A percentile compares a stretch with the other conserved stretches of the same genome.
phyloP scores from a whole-genome alignment of 2,113 vertebrate species.

The Chiloscyllium plagiosum region DNA sequence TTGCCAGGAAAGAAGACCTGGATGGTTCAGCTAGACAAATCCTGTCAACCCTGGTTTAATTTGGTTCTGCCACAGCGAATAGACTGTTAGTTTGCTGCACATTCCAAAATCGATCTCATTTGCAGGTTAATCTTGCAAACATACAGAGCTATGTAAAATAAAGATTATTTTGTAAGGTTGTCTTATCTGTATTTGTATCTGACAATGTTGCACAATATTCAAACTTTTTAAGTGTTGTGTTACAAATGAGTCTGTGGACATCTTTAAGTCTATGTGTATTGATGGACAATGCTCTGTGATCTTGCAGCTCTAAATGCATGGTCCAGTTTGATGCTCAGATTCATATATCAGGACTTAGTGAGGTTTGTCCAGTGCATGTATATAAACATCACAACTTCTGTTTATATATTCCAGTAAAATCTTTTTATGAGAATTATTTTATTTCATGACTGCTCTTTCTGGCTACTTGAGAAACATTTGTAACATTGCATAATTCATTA shows the following conservation, averaged over 20 bases:
- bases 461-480: background rate
- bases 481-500: background rate
- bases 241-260: background rate
- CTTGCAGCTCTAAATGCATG: background rate
- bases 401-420: constrained; percentile 33
- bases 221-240: background rate
- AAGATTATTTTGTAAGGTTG: background rate
- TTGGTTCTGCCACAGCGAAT: background rate
- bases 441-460: background rate
- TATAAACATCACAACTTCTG: background rate
- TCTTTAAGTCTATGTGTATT: background rate
- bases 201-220: constrained; percentile 17
- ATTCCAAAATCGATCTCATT: background rate
- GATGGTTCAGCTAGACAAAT: background rate
- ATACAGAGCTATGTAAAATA: constrained; percentile 10
- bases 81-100: no score
- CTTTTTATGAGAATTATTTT: background rate
- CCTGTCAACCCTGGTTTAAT: background rate
- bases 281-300: background rate
- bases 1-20: background rate
- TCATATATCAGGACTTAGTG: background rate
- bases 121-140: background rate
- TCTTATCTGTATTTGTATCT: background rate
- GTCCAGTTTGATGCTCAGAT: background rate
- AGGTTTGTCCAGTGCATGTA: background rate